Base-by-base conservation (phyloP, 1,140 invertebrate species). In the Brachionus rubens region DNA sequence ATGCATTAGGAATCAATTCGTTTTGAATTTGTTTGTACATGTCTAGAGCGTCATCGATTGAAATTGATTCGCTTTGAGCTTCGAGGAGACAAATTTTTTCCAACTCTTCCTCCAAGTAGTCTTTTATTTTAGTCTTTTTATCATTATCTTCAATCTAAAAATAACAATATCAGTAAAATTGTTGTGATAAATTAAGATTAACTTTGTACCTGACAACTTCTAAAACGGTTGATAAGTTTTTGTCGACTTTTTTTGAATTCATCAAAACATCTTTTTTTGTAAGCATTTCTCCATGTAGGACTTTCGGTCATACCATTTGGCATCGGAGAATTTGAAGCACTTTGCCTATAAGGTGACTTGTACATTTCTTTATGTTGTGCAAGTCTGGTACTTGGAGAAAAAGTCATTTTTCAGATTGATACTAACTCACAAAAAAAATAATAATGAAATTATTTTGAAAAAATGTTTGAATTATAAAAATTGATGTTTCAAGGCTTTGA, bases 51-150 rank as follows among this genome's bases (percentile, higher is more conserved):
- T 72, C 68, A 12, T 72, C 68, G 10, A 72, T 28, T 40, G 68
- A 28, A 19, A 72, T 72, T 7, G 46, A 16, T 30, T 72, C 47
- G 28, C 30, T 72, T 41, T 52, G 14, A 21, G 68, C 68, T 33
- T 72, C 68, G 3, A 72, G 28, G n/a, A 72, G 41, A 72, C 68
- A 72, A 54, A 72, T 72, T 48, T 72, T 72, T 54, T 72, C 68
- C 21, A 72, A 54, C 24, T 72, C 68, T 50, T 54, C 50, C 28
- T 72, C 46, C 19, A 72, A 21, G 6, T 50, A 50, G 50, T 72
- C 68, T 72, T 72, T 72, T 10, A 72, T 41, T 50, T 72, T 48
- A 5, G 46, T 6, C 30, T 48, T 48, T 40, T 48, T 50, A 6
- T n/a, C 26, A 21, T 21, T 36, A 19, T 72, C 36, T 33, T 14